Conservation (phyloP, 2,113 vertebrate species). For the Apteryx owenii region DNA sequence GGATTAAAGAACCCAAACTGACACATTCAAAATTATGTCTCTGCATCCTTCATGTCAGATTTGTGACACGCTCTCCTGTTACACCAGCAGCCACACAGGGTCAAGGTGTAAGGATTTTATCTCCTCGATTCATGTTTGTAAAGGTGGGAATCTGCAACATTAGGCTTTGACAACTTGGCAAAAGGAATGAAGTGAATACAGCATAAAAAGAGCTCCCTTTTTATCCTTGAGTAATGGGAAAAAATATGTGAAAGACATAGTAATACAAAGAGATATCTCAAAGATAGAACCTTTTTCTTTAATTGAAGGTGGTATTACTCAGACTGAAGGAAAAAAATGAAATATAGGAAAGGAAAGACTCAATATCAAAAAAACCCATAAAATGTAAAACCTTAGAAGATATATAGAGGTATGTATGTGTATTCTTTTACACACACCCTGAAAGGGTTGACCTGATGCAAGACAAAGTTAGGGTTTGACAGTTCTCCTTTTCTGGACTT, state of each 20-base stretch:
- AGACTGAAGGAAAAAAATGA: not conserved
- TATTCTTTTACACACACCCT: not conserved
- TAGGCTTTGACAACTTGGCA: slow-evolving; percentile 41
- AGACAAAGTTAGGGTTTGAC: not conserved
- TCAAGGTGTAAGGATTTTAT: slow-evolving; percentile 6
- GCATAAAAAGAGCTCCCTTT: slow-evolving; percentile 13
- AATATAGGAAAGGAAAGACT: not conserved
- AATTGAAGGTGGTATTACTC: not conserved
- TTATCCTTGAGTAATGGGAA: not conserved
- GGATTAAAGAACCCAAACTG: not conserved
- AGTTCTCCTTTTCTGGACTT: not conserved
- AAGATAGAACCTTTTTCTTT: not conserved
- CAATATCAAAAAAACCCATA: not conserved
- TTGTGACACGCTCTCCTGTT: not conserved
- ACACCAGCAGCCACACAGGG: not conserved
- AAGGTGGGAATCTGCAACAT: slow-evolving; percentile 28
- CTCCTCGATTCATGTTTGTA: not conserved
- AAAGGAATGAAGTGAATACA: slow-evolving; percentile 40
- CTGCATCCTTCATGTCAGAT: not conserved
- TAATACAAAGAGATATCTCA: not conserved
- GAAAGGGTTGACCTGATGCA: not conserved
- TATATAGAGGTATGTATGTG: not conserved
- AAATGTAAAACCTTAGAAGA: not conserved
- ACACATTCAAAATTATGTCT: not conserved
- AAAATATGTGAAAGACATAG: not conserved